Conservation (phyloP, 2,797 vertebrate species). For the Furcifer pardalis region DNA sequence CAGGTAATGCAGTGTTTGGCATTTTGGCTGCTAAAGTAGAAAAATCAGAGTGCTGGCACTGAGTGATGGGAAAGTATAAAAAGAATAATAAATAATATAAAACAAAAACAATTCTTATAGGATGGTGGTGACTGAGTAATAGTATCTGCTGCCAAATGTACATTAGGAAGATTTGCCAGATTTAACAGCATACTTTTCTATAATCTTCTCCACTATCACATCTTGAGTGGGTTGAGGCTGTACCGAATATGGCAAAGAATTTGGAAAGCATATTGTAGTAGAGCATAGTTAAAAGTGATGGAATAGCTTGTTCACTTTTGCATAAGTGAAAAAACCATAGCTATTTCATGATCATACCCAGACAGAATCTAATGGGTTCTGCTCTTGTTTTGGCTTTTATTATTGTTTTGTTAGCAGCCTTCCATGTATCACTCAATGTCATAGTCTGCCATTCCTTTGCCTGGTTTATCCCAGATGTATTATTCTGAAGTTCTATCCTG, state of each 20-base stretch:
- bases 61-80: not conserved
- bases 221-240: not conserved
- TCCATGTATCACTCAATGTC: not conserved
- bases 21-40: not conserved
- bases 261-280: not conserved
- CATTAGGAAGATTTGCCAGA: not conserved
- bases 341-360: not conserved
- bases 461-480: not conserved
- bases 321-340: not conserved
- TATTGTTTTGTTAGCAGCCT: not conserved
- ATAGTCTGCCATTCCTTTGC: not conserved
- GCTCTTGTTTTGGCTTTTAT: not conserved
- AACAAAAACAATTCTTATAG: not conserved
- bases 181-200: not conserved
- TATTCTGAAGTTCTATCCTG: not conserved
- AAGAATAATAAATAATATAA: not conserved
- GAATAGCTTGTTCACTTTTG: not conserved
- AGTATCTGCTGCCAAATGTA: not conserved
- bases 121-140: not conserved
- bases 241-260: conserved; percentile 2
- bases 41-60: not conserved
- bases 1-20: not conserved
- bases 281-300: not conserved
- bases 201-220: not conserved
- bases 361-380: not conserved